Conservation (phyloP, 2,797 vertebrate species). For the Typhlichthys subterraneus region DNA sequence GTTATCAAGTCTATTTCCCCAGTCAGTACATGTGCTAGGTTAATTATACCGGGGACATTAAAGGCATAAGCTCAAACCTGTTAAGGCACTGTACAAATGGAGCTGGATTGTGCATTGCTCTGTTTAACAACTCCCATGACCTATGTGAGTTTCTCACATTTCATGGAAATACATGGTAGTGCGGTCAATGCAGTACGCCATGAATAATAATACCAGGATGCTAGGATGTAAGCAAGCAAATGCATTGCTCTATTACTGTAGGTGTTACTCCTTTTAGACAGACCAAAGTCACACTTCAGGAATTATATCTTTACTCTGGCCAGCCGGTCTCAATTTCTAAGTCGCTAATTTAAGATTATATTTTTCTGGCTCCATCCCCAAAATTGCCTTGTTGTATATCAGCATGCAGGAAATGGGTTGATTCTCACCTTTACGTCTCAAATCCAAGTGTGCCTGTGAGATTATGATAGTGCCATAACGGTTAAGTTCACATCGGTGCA, state of each 20-base stretch:
- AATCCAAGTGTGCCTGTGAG: slow-evolving; percentile 35
- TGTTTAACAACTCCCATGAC: neutral
- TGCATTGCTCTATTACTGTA: slow-evolving; percentile 10
- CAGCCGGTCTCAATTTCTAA: slow-evolving; percentile 18
- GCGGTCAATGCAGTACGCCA: neutral
- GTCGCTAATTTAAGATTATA: slow-evolving; percentile 23
- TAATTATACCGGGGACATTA: slow-evolving; percentile 49
- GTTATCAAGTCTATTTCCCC: slow-evolving; percentile 48
- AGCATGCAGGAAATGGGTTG: slow-evolving; percentile 33
- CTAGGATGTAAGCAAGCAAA: slow-evolving; percentile 6
- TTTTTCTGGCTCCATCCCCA: slow-evolving; percentile 19
- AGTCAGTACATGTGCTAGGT: slow-evolving; percentile 26
- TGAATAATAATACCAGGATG: slow-evolving; percentile 3
- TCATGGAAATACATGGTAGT: neutral
- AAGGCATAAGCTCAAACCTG: slow-evolving; percentile 39
- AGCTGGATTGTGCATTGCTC: slow-evolving; percentile 17
- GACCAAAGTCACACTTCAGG: slow-evolving; percentile 25
- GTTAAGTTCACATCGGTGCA: slow-evolving; percentile 38
- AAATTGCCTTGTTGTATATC: slow-evolving; percentile 25
- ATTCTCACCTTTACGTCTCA: slow-evolving; percentile 32
- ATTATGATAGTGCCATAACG: slow-evolving; percentile 31
- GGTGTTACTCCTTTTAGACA: slow-evolving; percentile 25
- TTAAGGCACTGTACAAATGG: slow-evolving; percentile 28
- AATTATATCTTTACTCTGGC: slow-evolving; percentile 10
- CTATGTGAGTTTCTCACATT: slow-evolving; percentile 18